These are phyloP conservation scores for Rhorus exstirpatorius DNA, from an alignment of 2,888 invertebrate genomes.

Conservation along the genomic window DNA sequence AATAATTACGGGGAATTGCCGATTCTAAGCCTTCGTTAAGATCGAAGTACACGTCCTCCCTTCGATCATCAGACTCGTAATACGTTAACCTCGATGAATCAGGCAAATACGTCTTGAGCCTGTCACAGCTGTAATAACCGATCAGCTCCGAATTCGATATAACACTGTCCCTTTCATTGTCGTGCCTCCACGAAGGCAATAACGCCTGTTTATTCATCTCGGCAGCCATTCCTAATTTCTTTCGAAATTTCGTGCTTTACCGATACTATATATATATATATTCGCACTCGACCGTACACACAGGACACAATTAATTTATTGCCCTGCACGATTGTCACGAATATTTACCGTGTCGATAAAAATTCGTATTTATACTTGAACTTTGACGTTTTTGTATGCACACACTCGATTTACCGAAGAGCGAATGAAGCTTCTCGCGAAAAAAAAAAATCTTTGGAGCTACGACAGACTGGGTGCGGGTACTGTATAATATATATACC, in stretches of 20 bases:
- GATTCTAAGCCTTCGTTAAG: constrained; percentile 16
- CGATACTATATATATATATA: not conserved
- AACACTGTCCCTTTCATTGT: not conserved
- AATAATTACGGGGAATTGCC: not conserved
- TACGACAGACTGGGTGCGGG: no score
- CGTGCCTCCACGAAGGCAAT: not conserved
- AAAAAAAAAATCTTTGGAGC: no score
- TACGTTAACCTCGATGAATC: constrained; percentile 16
- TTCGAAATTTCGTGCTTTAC: not conserved
- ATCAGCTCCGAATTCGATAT: constrained; percentile 13
- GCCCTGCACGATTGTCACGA: no score
- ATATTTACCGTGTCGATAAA: no score
- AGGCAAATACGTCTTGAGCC: not conserved
- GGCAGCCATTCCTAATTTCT: not conserved
- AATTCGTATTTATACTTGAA: no score
- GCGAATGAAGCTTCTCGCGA: no score
- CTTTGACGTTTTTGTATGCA: no score
- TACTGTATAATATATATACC: no score
- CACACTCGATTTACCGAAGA: no score
- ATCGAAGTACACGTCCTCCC: not conserved
- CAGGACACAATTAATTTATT: no score
- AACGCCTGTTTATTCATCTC: not conserved
- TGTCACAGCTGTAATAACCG: constrained; percentile 32
- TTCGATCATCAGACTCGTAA: constrained; percentile 1
- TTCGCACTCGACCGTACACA: no score